Base-by-base conservation (phyloP, 2,888 invertebrate genomes). In the Ecdyonurus torrentis region DNA sequence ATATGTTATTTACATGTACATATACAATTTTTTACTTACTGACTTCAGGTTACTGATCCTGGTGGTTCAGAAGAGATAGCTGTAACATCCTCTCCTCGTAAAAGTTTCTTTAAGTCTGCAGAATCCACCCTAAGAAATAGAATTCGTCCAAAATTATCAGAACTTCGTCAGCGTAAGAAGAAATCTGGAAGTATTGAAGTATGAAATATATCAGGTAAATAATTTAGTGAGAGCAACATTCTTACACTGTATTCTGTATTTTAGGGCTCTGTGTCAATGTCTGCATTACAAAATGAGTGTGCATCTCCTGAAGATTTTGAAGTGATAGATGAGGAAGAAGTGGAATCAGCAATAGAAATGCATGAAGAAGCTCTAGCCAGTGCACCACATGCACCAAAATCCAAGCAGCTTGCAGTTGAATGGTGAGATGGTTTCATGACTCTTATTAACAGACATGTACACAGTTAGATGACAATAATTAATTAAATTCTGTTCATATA, bases 271-370 rank as follows among this genome's bases (percentile, higher is more conserved):
- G 15, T 53, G 7, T 55, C 63, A 5, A 60, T 60, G 37, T 63
- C 60, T n/a, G 50, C 63, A 2, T 23, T 63, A 7, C 58, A 62
- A 52, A 52, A 63, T 7, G 60, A 60, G 50, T 52, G 59, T 52
- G 60, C 50, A 2, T 19, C 24, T 10, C 50, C 37, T n/a, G 63
- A 60, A 22, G 63, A 63, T n/a, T 63, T 63, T 60, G 63, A 55
- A 55, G 60, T 60, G 15, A 19, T 63, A n/a, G 63, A 52, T 53
- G 63, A 19, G 5, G 63, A 63, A 20, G n/a, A 58, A 19, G 37
- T 58, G 15, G 62, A 62, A 23, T 55, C 55, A 0, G 80, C 79
- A 2, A 71, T 79, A 19, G 80, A 80, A 68, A 79, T 79, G 0
- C 67, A 78, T 20, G 80, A 80, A 70, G 79, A 79, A 52, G 65